Conservation (phyloP, 64 coral and sea anemone genomes). For the Montipora sp. region DNA sequence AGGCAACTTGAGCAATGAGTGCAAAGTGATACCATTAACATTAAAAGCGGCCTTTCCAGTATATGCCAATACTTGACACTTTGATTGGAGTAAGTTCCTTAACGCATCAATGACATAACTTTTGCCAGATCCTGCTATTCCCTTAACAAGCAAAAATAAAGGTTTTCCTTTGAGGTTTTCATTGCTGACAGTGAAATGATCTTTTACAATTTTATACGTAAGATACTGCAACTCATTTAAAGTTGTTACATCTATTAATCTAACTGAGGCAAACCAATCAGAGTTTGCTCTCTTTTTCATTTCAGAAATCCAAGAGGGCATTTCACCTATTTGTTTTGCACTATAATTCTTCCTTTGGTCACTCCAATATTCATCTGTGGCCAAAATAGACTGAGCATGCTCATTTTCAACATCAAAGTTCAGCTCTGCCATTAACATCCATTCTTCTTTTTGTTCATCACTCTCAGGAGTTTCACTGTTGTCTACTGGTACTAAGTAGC, state of each 20-base stretch:
- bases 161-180: conserved; percentile 7
- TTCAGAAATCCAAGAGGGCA: conserved; percentile 16
- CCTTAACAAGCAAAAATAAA: conserved; percentile 12
- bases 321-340: conserved; percentile 13
- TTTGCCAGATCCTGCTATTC: neutral
- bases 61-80: conserved; percentile 34
- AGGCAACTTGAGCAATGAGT: conserved; percentile 9
- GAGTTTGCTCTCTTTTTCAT: neutral
- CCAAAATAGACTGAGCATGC: neutral
- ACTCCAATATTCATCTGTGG: neutral
- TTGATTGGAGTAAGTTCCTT: conserved; percentile 9
- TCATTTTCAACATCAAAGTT: neutral
- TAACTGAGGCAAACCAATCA: neutral
- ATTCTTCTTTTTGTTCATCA: conserved; percentile 1
- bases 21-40: conserved; percentile 20
- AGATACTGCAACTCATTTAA: conserved; percentile 35
- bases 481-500: neutral
- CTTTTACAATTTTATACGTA: conserved; percentile 45
- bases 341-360: neutral
- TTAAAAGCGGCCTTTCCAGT: conserved; percentile 60
- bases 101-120: conserved; percentile 31
- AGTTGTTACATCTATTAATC: neutral
- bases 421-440: neutral
- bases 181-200: neutral
- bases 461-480: neutral